Percentiles rank a stretch among this genome's conserved stretches.
These are phyloP conservation scores for Drosophila infuscata DNA, from an alignment of 2,888 invertebrate genomes.

Conservation along the genomic window DNA sequence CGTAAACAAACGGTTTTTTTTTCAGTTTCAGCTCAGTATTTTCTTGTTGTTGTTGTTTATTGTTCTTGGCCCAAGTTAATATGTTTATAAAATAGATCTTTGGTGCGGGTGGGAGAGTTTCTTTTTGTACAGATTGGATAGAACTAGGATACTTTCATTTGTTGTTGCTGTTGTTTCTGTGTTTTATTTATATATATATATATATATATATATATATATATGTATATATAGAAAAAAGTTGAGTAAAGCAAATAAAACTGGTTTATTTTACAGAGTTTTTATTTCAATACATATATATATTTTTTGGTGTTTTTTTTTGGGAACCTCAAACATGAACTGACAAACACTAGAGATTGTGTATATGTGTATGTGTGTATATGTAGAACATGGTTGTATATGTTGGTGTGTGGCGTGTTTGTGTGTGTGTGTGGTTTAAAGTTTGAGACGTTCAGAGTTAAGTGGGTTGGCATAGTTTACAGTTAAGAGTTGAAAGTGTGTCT, in stretches of 20 bases:
- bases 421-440: slow-evolving; percentile 24
- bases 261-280: slow-evolving; percentile 51
- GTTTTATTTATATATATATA: not conserved
- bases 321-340: slow-evolving; percentile 47
- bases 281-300: not conserved
- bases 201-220: not conserved
- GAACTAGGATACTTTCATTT: slow-evolving; percentile 15
- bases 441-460: slow-evolving; percentile 42
- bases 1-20: slow-evolving; percentile 14
- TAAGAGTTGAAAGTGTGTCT: slow-evolving; percentile 31
- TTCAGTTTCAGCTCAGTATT: slow-evolving; percentile 13
- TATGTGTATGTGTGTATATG: slow-evolving; percentile 22
- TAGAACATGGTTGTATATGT: slow-evolving; percentile 11
- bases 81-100: slow-evolving; percentile 12
- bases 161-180: slow-evolving; percentile 16
- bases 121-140: slow-evolving; percentile 43
- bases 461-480: slow-evolving; percentile 50
- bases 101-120: slow-evolving; percentile 10
- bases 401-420: slow-evolving; percentile 18
- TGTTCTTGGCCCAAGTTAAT: slow-evolving; percentile 10
- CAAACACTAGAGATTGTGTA: slow-evolving; percentile 53
- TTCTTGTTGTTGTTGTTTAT: slow-evolving; percentile 3
- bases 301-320: slow-evolving; percentile 6
- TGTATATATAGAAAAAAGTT: slow-evolving; percentile 27
- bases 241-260: slow-evolving; percentile 42